Evolutionary conservation across 2,888 invertebrate genomes (phyloP), one percentile per base, ranked within the genome.

Genomic region (Pomacea canaliculata): DNA sequence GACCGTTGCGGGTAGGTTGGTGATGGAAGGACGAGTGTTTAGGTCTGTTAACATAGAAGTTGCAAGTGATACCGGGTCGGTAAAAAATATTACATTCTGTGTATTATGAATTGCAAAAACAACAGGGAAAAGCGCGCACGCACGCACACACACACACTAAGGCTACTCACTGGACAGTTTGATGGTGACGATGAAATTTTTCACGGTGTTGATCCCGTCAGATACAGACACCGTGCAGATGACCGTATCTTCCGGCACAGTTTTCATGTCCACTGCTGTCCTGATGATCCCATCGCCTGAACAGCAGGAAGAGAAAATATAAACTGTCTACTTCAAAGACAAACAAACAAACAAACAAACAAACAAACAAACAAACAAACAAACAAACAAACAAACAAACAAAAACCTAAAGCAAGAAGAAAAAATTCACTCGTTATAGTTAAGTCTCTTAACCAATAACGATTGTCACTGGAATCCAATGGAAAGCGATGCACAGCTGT

Each of bases 261-360:
- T 62, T 23, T 71, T n/a, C 69, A 80, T 68, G 48, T 79, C 78
- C 10, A 72, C 73, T 0, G 75, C 68, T 0, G 78, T 76, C 10
- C 73, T 69, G 10, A 81, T 78, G n/a, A 56, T 46, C n/a, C 78
- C 79, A 19, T 72, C 71, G 48, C 49, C 79, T 78, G 76, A 2
- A 37, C 51, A 56, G 51, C 16, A 56, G n/a, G n/a, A n/a, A n/a
- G 10, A 56, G 7, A 56, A 16, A 13, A 56, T 16, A 56, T 1
- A 56, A 56, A 56, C 0, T 13, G 8, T 56, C 10, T 4, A 56
- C 8, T 56, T 5, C 63, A 23, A 23, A 27, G 0, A 63, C 4
- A 7, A 19, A 19, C 19, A 5, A 16, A 27, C 27, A 7, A 60
- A 19, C 16, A 60, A 60, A n/a, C n/a, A 60, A 19, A 7, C 60